Evolutionary conservation across 2,888 invertebrate species (phyloP).

Genomic region (Piscicola geometra): DNA sequence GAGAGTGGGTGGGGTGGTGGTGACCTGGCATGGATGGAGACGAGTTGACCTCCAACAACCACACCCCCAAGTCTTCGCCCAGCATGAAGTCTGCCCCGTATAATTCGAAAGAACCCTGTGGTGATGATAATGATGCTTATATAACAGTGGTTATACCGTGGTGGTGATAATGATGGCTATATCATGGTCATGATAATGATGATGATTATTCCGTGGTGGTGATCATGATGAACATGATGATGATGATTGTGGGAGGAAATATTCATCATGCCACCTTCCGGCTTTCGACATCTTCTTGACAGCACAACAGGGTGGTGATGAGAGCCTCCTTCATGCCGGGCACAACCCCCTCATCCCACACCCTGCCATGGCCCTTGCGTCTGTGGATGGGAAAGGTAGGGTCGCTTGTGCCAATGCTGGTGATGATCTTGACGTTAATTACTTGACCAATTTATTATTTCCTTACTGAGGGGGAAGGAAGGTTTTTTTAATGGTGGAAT

Average conservation of each 20-base stretch:
- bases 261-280: conserved; percentile 51
- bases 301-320: conserved; percentile 71
- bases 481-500: not conserved
- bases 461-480: not conserved
- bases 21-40: conserved; percentile 75
- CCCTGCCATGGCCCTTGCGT: conserved; percentile 29
- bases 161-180: no score
- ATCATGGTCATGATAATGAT: no score
- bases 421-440: not conserved
- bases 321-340: conserved; percentile 79
- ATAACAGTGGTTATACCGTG: not conserved
- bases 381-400: not conserved
- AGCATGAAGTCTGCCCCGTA: conserved; percentile 90
- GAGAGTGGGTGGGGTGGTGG: conserved; percentile 74
- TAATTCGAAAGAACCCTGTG: conserved; percentile 74
- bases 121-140: not conserved
- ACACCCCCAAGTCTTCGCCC: conserved; percentile 72
- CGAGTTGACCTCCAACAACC: conserved; percentile 87
- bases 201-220: no score
- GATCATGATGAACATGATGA: no score
- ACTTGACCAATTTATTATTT: not conserved
- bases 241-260: no score
- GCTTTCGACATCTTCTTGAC: conserved; percentile 62
- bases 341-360: conserved; percentile 71
- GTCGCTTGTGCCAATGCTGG: not conserved